Conservation (phyloP, 2,113 vertebrate genomes). For the Calcarius ornatus region DNA sequence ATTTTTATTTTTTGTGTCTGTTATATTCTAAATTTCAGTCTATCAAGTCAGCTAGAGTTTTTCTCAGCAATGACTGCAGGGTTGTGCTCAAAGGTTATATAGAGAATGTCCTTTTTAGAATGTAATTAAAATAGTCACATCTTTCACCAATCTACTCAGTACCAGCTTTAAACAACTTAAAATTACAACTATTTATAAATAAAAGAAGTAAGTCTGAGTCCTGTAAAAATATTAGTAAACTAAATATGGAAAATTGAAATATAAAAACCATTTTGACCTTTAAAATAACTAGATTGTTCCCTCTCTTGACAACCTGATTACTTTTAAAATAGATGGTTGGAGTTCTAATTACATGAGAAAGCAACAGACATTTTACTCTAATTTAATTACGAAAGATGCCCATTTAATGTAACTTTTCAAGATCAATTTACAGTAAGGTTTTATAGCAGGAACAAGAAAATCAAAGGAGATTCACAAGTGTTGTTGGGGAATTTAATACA, state of each 20-base stretch:
- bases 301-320: neutral
- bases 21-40: neutral
- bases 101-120: neutral
- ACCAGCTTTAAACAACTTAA: neutral
- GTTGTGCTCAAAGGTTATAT: neutral
- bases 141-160: neutral
- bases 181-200: neutral
- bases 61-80: neutral
- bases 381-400: conserved; percentile 1
- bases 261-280: neutral
- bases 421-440: neutral
- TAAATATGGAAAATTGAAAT: neutral
- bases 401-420: neutral
- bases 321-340: neutral
- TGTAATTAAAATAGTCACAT: neutral
- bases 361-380: neutral
- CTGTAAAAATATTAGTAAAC: neutral
- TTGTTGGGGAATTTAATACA: neutral
- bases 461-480: neutral
- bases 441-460: neutral
- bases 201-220: neutral
- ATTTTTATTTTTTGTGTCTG: neutral
- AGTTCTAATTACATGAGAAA: neutral
- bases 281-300: neutral
- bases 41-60: neutral